These are phyloP conservation scores for Castor canadensis DNA, from an alignment of 2,113 vertebrate species.

Conservation along the genomic window DNA sequence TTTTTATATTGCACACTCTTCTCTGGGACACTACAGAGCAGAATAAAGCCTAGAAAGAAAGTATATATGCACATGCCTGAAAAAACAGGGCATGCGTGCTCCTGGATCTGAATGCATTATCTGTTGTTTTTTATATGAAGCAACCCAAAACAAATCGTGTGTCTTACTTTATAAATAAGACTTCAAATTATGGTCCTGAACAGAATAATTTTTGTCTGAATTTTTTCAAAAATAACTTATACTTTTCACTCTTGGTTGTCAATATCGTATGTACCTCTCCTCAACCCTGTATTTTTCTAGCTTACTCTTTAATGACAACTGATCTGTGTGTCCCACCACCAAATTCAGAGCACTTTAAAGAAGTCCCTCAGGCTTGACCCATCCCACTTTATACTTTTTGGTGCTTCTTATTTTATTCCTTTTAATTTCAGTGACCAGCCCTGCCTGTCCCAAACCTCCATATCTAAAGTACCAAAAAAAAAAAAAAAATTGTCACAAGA, in stretches of 20 bases:
- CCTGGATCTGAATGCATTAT: not conserved
- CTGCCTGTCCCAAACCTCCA: not conserved
- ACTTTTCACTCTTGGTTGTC: not conserved
- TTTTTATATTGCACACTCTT: not conserved
- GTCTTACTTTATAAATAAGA: not conserved
- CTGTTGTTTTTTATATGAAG: not conserved
- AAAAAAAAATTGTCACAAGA: not conserved
- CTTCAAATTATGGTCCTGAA: not conserved
- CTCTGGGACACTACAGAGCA: not conserved
- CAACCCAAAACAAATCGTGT: not conserved
- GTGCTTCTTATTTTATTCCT: not conserved
- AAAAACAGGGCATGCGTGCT: not conserved
- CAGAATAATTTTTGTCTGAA: not conserved
- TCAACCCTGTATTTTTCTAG: not conserved
- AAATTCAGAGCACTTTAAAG: not conserved
- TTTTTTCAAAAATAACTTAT: not conserved
- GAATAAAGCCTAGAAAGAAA: not conserved
- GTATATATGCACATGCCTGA: not conserved
- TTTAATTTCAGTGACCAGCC: not conserved
- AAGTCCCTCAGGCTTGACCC: not conserved
- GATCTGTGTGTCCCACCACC: not conserved
- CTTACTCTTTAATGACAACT: too few species aligned
- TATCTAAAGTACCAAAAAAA: not conserved
- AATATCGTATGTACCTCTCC: not conserved
- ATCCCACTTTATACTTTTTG: not conserved